A percentile compares a stretch with the other conserved stretches of the same genome.
Conservation (phyloP, 2,797 vertebrate species). For the Enteromius anoplus region DNA sequence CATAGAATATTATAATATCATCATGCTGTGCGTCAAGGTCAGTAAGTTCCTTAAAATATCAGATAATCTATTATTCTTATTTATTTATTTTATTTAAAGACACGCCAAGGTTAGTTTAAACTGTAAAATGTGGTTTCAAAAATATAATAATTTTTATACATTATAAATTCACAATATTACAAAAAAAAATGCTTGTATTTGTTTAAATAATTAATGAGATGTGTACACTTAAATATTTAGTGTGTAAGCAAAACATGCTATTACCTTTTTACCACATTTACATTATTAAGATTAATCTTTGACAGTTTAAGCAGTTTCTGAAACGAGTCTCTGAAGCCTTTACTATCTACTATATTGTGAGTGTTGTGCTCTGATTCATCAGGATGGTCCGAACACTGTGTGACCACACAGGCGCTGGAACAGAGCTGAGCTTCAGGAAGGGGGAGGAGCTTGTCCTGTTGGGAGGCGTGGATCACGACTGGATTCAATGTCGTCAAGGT, state of each 20-base stretch:
- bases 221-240: not conserved
- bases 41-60: not conserved
- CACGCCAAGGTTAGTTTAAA: not conserved
- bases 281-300: not conserved
- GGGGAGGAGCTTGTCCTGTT: slow-evolving; percentile 89
- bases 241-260: not conserved
- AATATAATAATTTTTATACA: not conserved
- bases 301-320: not conserved
- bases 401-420: slow-evolving; percentile 79
- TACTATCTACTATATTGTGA: not conserved
- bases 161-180: not conserved
- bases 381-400: slow-evolving; percentile 91
- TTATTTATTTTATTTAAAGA: not conserved
- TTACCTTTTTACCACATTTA: not conserved
- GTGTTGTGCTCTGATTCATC: slow-evolving; percentile 43
- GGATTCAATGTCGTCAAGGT: slow-evolving; percentile 90
- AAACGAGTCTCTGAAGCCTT: not conserved
- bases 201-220: not conserved
- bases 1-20: not conserved
- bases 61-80: not conserved
- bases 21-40: not conserved
- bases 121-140: not conserved
- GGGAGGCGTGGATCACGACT: slow-evolving; percentile 88
- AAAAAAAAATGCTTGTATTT: not conserved
- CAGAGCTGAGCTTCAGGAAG: slow-evolving; percentile 86